Conservation (phyloP, 1,140 invertebrate genomes). For the Macrobrachium rosenbergii region DNA sequence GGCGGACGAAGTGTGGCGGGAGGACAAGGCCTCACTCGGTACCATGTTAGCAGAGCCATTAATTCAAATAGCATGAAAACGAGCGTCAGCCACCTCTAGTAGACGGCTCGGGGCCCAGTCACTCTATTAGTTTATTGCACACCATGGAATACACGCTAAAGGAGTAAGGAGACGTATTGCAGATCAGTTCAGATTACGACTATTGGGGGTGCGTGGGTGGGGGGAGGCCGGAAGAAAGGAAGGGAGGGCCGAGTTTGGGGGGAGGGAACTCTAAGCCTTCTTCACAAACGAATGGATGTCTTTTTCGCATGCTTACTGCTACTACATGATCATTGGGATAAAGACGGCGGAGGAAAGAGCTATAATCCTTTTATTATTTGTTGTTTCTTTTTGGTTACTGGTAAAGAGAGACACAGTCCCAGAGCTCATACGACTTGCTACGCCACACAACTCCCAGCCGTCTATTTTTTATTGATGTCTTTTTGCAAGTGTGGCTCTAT, state of each 20-base stretch:
- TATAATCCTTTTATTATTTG: too few species aligned
- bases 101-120: conserved; percentile 18
- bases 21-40: background rate
- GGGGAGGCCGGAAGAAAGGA: background rate
- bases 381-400: too few species aligned
- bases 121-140: conserved; percentile 41
- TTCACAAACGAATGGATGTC: too few species aligned
- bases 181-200: background rate
- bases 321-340: too few species aligned
- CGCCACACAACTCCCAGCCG: background rate
- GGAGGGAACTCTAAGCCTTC: too few species aligned
- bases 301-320: too few species aligned
- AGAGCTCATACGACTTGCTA: background rate
- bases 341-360: too few species aligned
- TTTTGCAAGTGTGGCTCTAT: background rate
- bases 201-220: too few species aligned
- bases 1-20: background rate
- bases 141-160: background rate
- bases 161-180: conserved; percentile 1
- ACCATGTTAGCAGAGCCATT: conserved; percentile 33
- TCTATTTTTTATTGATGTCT: background rate
- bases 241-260: background rate
- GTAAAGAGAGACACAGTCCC: too few species aligned
- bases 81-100: conserved; percentile 24
- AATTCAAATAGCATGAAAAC: conserved; percentile 36